These are phyloP conservation scores for Dromius quadrimaculatus DNA, from an alignment of 2,888 invertebrate species.

Conservation along the genomic window DNA sequence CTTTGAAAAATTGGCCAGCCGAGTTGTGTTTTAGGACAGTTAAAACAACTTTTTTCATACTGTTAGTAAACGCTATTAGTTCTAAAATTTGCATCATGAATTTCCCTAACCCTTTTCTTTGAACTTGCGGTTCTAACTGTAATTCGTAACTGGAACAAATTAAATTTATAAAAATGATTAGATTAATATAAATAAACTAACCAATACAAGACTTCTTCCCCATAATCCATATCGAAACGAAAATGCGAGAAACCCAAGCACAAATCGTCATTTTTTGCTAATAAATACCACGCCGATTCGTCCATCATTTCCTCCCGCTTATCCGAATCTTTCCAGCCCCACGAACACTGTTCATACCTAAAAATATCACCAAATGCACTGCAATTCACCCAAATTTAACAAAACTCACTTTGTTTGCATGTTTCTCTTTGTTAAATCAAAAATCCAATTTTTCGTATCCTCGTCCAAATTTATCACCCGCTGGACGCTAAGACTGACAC, in stretches of 20 bases:
- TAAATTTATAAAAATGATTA: background rate
- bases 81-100: conserved; percentile 85
- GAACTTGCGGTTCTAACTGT: conserved; percentile 79
- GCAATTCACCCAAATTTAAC: conserved; percentile 19
- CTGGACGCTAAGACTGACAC: conserved; percentile 73
- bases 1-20: conserved; percentile 80
- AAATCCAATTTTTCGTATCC: conserved; percentile 75
- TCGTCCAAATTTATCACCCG: conserved; percentile 71
- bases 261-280: conserved; percentile 70
- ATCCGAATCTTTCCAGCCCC: conserved; percentile 84
- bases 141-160: conserved; percentile 81
- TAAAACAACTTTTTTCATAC: conserved; percentile 84
- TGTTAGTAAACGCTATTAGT: conserved; percentile 77
- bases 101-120: conserved; percentile 85
- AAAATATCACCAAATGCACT: conserved; percentile 9
- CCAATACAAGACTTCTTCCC: conserved; percentile 83
- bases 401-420: conserved; percentile 79
- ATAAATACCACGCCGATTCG: conserved; percentile 79
- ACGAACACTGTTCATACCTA: conserved; percentile 80
- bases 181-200: conserved; percentile 62
- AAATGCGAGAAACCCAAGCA: conserved; percentile 84
- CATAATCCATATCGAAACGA: conserved; percentile 85
- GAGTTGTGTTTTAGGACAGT: conserved; percentile 86
- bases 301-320: conserved; percentile 82
- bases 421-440: conserved; percentile 81